Evolutionary conservation across 2,113 vertebrate genomes (phyloP).

Genomic region (Eurypyga helias): DNA sequence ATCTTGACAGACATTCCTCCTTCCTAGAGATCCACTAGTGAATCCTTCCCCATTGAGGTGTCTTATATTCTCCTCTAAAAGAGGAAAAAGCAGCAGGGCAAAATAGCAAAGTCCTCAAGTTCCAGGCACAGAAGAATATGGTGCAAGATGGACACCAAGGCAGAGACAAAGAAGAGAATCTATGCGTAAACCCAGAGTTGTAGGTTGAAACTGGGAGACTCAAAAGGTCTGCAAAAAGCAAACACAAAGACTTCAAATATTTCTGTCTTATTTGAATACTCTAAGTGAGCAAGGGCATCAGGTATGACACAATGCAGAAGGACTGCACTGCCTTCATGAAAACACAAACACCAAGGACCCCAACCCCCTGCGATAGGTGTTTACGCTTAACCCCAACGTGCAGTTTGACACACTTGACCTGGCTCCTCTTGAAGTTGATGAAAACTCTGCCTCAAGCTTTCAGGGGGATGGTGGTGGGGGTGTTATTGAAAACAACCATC

Average conservation of each 20-base stretch:
- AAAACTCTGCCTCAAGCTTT: not conserved
- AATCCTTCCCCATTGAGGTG: not conserved
- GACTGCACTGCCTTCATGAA: not conserved
- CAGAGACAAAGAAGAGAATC: not conserved
- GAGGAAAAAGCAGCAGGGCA: not conserved
- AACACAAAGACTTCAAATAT: not conserved
- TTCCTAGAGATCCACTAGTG: not conserved
- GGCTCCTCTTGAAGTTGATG: not conserved
- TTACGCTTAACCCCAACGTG: not conserved
- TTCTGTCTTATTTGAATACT: not conserved
- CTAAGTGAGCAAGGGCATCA: not conserved
- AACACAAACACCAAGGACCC: not conserved
- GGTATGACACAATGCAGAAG: not conserved
- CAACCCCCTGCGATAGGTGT: not conserved
- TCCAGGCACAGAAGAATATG: not conserved
- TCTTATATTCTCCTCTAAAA: not conserved
- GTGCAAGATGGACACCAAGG: not conserved
- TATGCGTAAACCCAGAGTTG: not conserved
- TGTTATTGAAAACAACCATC: not conserved
- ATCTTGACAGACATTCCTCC: not conserved
- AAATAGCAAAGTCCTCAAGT: not conserved
- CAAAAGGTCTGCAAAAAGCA: not conserved
- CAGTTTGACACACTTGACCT: not conserved
- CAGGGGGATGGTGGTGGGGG: not conserved
- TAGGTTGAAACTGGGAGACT: not conserved